phyloP scores from a whole-genome alignment of 2,888 invertebrate species.

The Heliconius ismenius region DNA sequence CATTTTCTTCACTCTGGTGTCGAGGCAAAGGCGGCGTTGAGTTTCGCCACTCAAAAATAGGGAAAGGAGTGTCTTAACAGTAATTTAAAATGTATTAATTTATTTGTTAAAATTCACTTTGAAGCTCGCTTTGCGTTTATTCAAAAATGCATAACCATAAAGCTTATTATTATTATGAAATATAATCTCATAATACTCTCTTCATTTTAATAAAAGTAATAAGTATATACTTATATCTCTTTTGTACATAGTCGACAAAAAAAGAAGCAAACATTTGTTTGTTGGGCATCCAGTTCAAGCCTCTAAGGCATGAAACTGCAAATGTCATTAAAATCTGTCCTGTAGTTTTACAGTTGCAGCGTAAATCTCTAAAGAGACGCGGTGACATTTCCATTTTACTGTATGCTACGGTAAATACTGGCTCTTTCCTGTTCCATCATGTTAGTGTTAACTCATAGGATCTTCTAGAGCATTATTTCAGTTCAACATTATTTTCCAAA shows the following conservation, averaged over 20 bases:
- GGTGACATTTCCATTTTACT: conserved; percentile 21
- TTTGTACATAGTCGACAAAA: neutral
- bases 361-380: conserved; percentile 18
- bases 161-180: neutral
- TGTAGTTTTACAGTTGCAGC: conserved; percentile 14
- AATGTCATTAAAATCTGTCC: conserved; percentile 16
- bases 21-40: no score
- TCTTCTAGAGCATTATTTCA: neutral
- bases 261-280: neutral
- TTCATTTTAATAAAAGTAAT: neutral
- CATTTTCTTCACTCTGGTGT: no score
- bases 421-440: neutral
- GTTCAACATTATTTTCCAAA: neutral
- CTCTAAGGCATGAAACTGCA: conserved; percentile 17
- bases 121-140: neutral
- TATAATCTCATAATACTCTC: neutral
- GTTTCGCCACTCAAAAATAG: no score
- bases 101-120: neutral
- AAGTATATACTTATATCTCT: neutral
- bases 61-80: no score
- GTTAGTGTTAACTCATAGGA: neutral
- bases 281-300: conserved; percentile 9
- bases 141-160: neutral
- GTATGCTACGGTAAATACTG: neutral
- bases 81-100: no score